A percentile compares a stretch with the other conserved stretches of the same genome.
phyloP scores from a whole-genome alignment of 2,113 vertebrate species.

The Prionailurus viverrinus region DNA sequence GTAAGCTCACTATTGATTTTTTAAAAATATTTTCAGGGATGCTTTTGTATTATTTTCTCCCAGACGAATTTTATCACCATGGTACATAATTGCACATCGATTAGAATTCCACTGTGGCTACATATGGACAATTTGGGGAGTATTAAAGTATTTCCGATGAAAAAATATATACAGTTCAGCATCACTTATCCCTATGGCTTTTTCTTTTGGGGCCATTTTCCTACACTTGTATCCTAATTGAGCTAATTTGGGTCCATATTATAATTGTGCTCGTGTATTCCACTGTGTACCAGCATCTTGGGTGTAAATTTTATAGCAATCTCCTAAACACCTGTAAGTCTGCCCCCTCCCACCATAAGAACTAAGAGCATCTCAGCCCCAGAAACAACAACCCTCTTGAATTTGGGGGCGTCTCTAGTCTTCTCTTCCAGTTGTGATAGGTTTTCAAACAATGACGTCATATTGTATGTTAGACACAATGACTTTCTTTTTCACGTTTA shows the following conservation, averaged over 20 bases:
- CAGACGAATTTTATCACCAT: background rate
- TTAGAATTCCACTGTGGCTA: background rate
- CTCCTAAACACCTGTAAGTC: background rate
- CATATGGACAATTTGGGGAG: background rate
- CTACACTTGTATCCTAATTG: background rate
- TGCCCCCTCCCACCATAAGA: background rate
- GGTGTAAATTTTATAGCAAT: background rate
- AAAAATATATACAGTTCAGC: background rate
- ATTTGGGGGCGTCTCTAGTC: background rate
- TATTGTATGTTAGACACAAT: background rate
- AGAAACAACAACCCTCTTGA: background rate
- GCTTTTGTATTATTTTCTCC: background rate
- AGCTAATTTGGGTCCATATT: background rate
- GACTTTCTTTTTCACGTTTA: background rate
- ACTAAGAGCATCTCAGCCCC: background rate
- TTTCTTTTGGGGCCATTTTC: background rate
- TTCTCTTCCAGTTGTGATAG: background rate
- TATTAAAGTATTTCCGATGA: background rate
- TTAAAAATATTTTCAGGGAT: background rate
- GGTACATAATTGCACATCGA: background rate
- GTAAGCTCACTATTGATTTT: background rate
- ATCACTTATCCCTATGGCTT: background rate
- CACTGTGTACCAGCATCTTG: background rate
- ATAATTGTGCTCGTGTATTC: background rate
- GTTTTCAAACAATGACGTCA: background rate